Evolutionary conservation across 2,797 vertebrate species (phyloP).

Genomic region (Pachyuromys duprasi): DNA sequence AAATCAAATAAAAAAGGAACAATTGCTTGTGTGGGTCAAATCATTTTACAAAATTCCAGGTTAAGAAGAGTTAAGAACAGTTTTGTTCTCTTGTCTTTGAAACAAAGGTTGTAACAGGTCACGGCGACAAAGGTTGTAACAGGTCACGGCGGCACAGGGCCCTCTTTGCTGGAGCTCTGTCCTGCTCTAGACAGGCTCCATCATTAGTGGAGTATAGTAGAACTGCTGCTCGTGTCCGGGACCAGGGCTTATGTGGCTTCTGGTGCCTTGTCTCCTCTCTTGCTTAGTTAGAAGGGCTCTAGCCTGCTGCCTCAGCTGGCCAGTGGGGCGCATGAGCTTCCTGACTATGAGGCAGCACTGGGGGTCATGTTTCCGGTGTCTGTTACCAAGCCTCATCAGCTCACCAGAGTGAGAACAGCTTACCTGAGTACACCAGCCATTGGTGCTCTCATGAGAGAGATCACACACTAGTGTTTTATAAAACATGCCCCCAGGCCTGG

Average conservation of each 20-base stretch:
- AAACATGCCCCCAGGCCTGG: background rate
- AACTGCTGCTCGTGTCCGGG: background rate
- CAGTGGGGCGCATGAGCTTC: background rate
- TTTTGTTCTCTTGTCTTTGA: too few relatives aligned
- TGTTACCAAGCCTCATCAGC: background rate
- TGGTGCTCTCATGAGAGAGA: background rate
- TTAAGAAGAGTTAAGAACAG: background rate
- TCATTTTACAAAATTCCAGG: conserved; percentile 13
- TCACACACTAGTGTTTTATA: background rate
- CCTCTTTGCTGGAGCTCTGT: fast-evolving
- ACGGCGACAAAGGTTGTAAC: too few relatives aligned
- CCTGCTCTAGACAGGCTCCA: background rate
- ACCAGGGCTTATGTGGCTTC: background rate
- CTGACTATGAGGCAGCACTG: background rate
- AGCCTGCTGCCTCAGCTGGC: background rate
- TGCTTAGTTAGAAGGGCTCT: background rate
- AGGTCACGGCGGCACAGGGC: too few relatives aligned
- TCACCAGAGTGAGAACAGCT: background rate
- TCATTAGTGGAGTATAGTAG: background rate
- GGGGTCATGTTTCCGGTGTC: background rate
- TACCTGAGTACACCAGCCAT: background rate
- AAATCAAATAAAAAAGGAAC: background rate
- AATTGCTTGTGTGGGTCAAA: background rate
- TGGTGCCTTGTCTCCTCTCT: background rate
- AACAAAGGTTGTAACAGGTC: too few relatives aligned